A percentile compares a stretch with the other conserved stretches of the same genome.
These are phyloP conservation scores for Tychaedon coryphoeus DNA, from an alignment of 2,113 vertebrate species.

Conservation along the genomic window DNA sequence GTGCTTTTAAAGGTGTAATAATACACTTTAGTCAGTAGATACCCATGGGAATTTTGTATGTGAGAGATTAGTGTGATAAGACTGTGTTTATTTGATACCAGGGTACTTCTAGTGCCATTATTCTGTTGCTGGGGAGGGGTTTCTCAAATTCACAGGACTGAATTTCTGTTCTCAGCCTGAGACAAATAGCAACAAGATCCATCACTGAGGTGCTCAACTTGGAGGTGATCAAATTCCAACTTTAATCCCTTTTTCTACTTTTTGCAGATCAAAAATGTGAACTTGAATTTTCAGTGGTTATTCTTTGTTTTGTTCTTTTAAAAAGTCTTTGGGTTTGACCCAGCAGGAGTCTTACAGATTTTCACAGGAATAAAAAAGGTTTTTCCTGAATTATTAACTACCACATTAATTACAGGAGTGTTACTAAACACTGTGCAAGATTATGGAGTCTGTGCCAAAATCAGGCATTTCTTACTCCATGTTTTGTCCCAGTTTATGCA, in stretches of 20 bases:
- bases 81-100: not conserved
- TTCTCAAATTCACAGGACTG: not conserved
- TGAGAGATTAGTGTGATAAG: not conserved
- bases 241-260: not conserved
- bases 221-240: not conserved
- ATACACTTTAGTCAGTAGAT: not conserved
- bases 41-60: not conserved
- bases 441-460: not conserved
- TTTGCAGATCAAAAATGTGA: not conserved
- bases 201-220: not conserved
- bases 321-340: not conserved
- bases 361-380: not conserved
- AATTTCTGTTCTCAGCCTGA: not conserved
- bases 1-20: not conserved
- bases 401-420: not conserved
- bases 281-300: not conserved
- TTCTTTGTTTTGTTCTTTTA: not conserved
- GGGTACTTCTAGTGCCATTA: not conserved
- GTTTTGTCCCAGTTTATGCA: not conserved
- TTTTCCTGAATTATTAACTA: not conserved
- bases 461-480: not conserved
- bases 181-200: not conserved
- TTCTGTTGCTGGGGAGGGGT: not conserved
- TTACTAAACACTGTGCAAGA: not conserved
- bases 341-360: not conserved